Base-by-base conservation (phyloP, 2,113 vertebrate species). In the Callopanchax toddi region DNA sequence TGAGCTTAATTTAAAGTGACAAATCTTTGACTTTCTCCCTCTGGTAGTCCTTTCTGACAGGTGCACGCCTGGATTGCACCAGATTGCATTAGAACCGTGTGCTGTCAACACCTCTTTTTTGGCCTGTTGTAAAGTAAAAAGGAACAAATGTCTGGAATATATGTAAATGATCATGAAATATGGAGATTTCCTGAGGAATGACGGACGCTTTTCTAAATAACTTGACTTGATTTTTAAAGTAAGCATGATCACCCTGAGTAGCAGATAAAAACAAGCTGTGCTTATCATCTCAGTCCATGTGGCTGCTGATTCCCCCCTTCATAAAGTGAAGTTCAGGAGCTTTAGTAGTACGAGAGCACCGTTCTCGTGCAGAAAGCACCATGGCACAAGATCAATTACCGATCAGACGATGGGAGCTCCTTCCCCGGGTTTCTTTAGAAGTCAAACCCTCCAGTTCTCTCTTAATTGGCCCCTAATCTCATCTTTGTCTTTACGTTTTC, bases 381-480 rank as follows among this genome's bases (percentile, higher is more conserved):
- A 63, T 74, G 78, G 60, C 78, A 78, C 44, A 55, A 59, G 77
- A 85, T 87, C 78, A 83, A 76, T 85, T 74, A 37, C 67, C 67
- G 83, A 84, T 87, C 76, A 85, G 74, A 81, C 16, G 61, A 62
- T 65, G 51, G 68, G 21, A 67, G 69, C 75, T 68, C 43, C 64
- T 60, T 70, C 70, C 79, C 50, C 45, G 57, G 62, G 62, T 75
- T 73, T 46, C 78, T 82, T 81, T 51, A 81, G 67, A 84, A 83
- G 78, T 78, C 69, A 60, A 49, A 67, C 78, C 80, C 78, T 71
- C 36, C 45, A 48, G 62, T 61, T 80, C 57, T 58, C 74, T 84
- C 66, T 43, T 89, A 82, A 87, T 84, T 85, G 80, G 66, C 51
- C 70, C 53, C 67, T 85, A 85, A 87, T 86, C 77, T 78, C 61